Conservation (phyloP, 1,140 invertebrate species). For the Monochamus saltuarius region DNA sequence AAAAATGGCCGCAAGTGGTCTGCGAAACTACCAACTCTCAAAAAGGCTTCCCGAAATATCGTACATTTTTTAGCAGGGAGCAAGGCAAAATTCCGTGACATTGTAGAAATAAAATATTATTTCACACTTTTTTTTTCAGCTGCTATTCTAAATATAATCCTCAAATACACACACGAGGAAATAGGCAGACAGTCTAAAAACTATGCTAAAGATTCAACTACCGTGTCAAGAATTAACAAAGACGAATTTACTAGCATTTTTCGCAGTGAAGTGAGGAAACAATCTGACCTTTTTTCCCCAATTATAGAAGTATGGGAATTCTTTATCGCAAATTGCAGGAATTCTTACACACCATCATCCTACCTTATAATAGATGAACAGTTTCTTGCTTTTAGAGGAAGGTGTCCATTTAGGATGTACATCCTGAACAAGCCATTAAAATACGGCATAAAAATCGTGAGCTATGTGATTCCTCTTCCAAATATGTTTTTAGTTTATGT, state of each 20-base stretch:
- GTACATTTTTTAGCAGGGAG: constrained; percentile 23
- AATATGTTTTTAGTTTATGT: too few relatives aligned
- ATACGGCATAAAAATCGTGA: constrained; percentile 45
- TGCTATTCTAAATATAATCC: constrained; percentile 21
- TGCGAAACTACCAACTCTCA: constrained; percentile 18
- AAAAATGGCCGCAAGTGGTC: constrained; percentile 30
- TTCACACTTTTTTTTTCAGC: constrained; percentile 26
- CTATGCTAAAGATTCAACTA: constrained; percentile 16
- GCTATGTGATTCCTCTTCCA: constrained; percentile 39
- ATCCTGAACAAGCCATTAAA: constrained; percentile 47
- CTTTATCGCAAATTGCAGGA: constrained; percentile 36
- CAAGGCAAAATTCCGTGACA: constrained; percentile 22
- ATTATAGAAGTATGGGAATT: constrained; percentile 46
- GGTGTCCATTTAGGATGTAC: constrained; percentile 38
- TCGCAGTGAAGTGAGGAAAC: constrained; percentile 24
- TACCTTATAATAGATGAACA: constrained; percentile 30
- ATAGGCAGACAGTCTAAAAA: constrained; percentile 20
- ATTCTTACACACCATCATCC: constrained; percentile 25
- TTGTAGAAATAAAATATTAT: constrained; percentile 12
- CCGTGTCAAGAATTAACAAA: constrained; percentile 19
- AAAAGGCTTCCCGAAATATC: constrained; percentile 21
- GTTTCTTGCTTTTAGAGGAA: constrained; percentile 29
- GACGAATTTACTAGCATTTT: constrained; percentile 30
- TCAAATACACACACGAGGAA: constrained; percentile 25
- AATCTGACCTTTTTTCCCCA: constrained; percentile 43